Base-by-base conservation (phyloP, 2,888 invertebrate species). In the Tribolium freemani region DNA sequence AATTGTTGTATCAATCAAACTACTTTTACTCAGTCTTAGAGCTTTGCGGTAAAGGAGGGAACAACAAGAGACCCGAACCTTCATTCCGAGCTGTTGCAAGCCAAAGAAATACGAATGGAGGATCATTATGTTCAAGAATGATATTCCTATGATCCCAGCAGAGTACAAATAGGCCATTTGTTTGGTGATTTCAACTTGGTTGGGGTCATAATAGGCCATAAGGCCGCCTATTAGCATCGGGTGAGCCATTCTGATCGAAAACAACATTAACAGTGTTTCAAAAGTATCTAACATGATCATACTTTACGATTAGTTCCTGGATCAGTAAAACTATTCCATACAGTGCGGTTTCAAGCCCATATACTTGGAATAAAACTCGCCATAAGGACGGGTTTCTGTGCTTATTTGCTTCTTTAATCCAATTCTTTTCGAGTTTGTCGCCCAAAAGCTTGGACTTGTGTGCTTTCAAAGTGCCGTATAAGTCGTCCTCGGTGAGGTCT, bases 61-160 rank as follows among this genome's bases (percentile, higher is more conserved):
- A 81, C 95, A 94, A 81, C 20, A 80, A 57, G 72, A 94, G 0
- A 96, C 91, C 6, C 96, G 88, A 82, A 95, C 89, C 85, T 93
- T 91, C 94, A 96, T 94, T 53, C 96, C 96, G 86, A 94, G 90
- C 79, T 94, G 93, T 64, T 93, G 88, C 13, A 94, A 90, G 11
- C 92, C 92, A 89, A 96, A 91, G 92, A 96, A 95, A 83, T 94
- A 96, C 0, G 95, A 95, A 87, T 98, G 86, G n/a, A 75, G 75
- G 16, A 80, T 69, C 3, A 95, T 88, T 13, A 95, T 91, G 80
- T 93, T 92, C 45, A 93, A 82, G 0, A 92, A 91, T 0, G 94
- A 92, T 76, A 92, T 91, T 9, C 91, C 78, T 9, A 94, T 90
- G 26, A 96, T 91, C 2, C 91, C 92, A 0, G 88, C 89, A 0